Percentiles rank a stretch among this genome's conserved stretches.
phyloP scores from a whole-genome alignment of 2,888 invertebrate species.

The Troilus luridus region DNA sequence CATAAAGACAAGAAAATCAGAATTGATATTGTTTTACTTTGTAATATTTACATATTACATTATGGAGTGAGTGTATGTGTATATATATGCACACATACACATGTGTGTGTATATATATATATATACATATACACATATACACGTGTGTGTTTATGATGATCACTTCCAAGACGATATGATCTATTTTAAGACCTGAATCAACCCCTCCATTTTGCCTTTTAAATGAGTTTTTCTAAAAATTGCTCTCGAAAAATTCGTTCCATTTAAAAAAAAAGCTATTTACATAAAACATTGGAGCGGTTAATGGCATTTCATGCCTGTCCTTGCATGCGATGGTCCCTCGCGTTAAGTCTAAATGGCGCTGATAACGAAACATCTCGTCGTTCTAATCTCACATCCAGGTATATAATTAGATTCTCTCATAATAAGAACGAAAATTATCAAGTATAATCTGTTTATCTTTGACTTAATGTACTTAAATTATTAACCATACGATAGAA shows the following conservation, averaged over 20 bases:
- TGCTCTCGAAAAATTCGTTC: not conserved
- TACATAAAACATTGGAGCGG: not conserved
- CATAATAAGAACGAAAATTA: not conserved
- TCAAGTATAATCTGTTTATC: not conserved
- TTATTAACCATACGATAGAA: no score
- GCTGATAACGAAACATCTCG: not conserved
- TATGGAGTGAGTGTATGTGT: not conserved
- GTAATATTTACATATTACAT: not conserved
- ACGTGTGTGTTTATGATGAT: no score
- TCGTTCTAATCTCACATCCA: not conserved
- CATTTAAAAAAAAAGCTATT: not conserved
- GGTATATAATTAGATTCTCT: not conserved
- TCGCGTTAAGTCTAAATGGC: not conserved
- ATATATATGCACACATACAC: no score
- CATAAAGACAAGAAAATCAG: no score
- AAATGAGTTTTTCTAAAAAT: slow-evolving; percentile 28
- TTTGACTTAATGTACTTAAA: no score
- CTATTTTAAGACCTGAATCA: not conserved
- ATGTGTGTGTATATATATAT: not conserved
- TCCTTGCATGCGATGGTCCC: not conserved
- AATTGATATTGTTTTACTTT: not conserved
- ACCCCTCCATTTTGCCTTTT: not conserved
- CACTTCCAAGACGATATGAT: not conserved
- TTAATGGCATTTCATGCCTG: slow-evolving; percentile 23
- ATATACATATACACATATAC: no score